Evolutionary conservation across 1,140 invertebrate species (phyloP).

Genomic region (Oedothorax gibbosus): DNA sequence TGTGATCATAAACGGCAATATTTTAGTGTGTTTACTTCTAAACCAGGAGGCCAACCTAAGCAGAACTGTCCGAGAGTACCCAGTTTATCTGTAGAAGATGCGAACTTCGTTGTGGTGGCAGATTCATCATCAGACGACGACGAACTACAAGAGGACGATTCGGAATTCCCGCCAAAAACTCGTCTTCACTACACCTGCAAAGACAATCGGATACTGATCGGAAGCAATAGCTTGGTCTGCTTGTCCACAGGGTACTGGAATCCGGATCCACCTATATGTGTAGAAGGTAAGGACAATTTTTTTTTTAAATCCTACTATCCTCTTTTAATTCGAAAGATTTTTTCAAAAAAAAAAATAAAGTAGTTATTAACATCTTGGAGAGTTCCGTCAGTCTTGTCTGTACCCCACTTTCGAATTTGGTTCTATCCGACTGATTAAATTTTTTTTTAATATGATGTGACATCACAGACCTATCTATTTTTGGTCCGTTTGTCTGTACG

Average conservation of each 20-base stretch:
- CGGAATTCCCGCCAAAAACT: background rate
- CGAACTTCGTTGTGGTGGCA: no score
- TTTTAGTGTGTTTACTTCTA: no score
- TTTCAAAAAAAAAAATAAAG: background rate
- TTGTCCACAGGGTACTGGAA: background rate
- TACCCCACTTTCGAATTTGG: background rate
- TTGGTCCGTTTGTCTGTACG: no score
- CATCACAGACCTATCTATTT: no score
- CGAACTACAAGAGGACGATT: background rate
- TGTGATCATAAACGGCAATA: no score
- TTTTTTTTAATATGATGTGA: background rate
- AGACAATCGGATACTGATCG: background rate
- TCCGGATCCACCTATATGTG: background rate
- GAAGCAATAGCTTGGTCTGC: background rate
- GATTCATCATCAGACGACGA: no score
- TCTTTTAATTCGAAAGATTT: background rate
- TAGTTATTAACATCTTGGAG: background rate
- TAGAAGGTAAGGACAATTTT: slow-evolving; percentile 21
- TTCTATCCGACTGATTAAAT: background rate
- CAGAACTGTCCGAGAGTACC: no score
- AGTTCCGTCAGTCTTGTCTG: background rate
- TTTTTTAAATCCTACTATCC: no score
- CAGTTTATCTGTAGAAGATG: no score
- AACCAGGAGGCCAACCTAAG: no score
- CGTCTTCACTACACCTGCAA: background rate